Evolutionary conservation across 2,888 invertebrate genomes (phyloP), one percentile per base, ranked within the genome.

Genomic region (Hirtodrosophila histrioides): DNA sequence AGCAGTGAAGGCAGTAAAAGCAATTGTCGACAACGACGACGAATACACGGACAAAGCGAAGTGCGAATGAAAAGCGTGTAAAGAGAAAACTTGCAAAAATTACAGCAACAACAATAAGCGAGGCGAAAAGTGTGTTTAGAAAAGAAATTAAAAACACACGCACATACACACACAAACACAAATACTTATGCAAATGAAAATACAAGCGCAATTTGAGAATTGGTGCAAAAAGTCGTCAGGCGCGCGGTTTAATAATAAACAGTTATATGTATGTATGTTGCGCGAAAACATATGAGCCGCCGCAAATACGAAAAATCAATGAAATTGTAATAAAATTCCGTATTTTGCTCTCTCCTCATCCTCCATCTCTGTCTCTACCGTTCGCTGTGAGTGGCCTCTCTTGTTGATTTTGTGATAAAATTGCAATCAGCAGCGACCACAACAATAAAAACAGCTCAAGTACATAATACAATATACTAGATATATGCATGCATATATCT

Each of bases 401-500:
- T 82, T 87, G 86, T 88, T 82, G 86, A 81, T 81, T 82, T 87
- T 82, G 88, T 82, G 88, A 87, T 87, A 70, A 87, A 87, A 82
- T 76, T 82, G 82, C 88, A 79, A 82, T 87, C 83, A 87, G 64
- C 88, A 82, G 51, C 69, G 58, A 74, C 69, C 64, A 65, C 63
- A 78, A 85, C 60, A 78, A 78, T 62, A 75, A 69, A 78, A 78
- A 78, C 78, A 61, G 78, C 78, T 75, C 75, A 75, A 77, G 55
- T 74, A 74, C 69, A 75, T 60, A 68, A 73, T 45, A 53, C 33
- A 64, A 53, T 27, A 27, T 3, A 27, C n/a, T 27, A 53, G 49
- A 55, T 44, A 65, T 43, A 43, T 70, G 54, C 50, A 61, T 54
- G 27, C 17, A 60, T 36, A 57, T 44, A 69, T 67, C 46, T 69